Evolutionary conservation across 2,797 vertebrate genomes (phyloP), one percentile per base, ranked within the genome.

Genomic region (Sparidentex hasta): DNA sequence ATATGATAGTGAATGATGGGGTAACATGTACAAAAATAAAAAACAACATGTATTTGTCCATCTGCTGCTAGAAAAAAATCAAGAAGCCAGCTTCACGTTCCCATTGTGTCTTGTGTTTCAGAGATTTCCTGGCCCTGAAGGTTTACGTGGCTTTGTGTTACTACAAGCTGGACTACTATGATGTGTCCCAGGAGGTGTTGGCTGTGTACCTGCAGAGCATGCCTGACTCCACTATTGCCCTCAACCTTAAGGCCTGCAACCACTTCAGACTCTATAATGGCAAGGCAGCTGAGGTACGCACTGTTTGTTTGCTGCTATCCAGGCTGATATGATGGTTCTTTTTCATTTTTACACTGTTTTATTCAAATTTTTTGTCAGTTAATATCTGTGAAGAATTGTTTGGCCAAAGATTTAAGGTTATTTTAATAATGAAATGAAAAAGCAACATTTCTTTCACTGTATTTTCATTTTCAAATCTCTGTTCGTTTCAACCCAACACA

Each of bases 171-270:
- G 98, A 99, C 91, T 99, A 99, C 92, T 99, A 98, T 41, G 98
- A 99, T 63, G 97, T 99, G 33, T 99, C 98, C 55, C 98, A 99
- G 89, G 98, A 99, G 88, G 98, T 99, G 44, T 83, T 99, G 89
- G 97, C 98, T 0, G 96, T 98, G 74, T 99, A 99, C 92, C 96
- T 99, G 80, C 97, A 99, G 88, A 97, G 96, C 78, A 95, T 99
- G 81, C 97, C 98, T 1, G 98, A 99, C 90, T 99, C 98, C 58
- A 98, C 97, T 57, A 98, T 99, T 63, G 98, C 98, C 58, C 96
- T 99, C 81, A 99, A 99, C 87, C 97, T 99, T 16, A 99, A 99
- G 89, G 98, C 98, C 86, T 99, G 98, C 87, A 99, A 99, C 90
- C 96, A 98, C 90, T 99, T 98, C 87, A 96, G 97, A 86, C 97